Evolutionary conservation across 2,888 invertebrate genomes (phyloP), one percentile per base, ranked within the genome.

Genomic region (Platycheirus albimanus): DNA sequence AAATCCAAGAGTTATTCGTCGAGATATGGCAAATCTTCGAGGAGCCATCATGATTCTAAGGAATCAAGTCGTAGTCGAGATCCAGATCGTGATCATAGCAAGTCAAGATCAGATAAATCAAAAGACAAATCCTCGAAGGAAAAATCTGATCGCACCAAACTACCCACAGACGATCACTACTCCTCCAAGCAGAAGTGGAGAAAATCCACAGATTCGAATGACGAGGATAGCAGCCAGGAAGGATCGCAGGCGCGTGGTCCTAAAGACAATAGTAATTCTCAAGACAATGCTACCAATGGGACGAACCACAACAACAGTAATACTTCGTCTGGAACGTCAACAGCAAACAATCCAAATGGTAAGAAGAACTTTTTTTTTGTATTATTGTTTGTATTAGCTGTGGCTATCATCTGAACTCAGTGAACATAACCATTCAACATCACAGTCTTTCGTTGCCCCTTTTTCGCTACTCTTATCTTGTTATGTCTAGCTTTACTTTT

Each of bases 121-220:
- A 58, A 64, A 7, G 74, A 83, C 11, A 78, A 83, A 13, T 74
- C 78, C 0, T 51, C 63, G 0, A 83, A 74, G 92, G 92, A 87
- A 86, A 88, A 76, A 91, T 92, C 41, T 91, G 85, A 66, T 8
- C 63, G 51, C 33, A 75, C 49, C 45, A 85, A 86, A 3, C 85
- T 81, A 0, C 67, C 84, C 77, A 28, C 30, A 70, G 96, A 96
- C 87, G 96, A 96, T 89, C 95, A 96, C 88, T 94, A 93, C 74
- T 93, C 94, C 86, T 91, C 93, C 4, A 94, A 94, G 38, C 92
- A 93, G 0, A 94, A 93, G 64, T 93, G 92, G 85, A 92, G 96
- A 6, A 92, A 96, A 56, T 96, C 96, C 0, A 95, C 95, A 0
- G 96, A 96, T 90, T 96, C 96, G 0, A 96, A 95, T 86, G 96